Evolutionary conservation across 2,888 invertebrate species (phyloP), one percentile per base, ranked within the genome.

Genomic region (Melipona beecheii): DNA sequence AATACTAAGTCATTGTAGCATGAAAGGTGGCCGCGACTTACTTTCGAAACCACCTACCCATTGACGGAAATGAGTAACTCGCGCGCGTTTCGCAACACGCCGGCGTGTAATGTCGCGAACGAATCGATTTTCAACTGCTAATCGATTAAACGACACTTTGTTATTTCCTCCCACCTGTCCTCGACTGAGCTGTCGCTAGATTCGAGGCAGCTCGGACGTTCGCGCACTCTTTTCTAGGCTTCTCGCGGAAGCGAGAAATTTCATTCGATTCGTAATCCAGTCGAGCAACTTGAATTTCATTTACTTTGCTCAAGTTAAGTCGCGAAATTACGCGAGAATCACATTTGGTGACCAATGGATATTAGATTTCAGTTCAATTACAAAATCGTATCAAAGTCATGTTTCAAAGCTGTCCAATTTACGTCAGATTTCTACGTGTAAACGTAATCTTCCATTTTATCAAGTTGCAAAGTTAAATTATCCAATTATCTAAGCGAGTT

Each of bases 21-120:
- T 78, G 84, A 84, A 84, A 84, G 74, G 84, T 62, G 78, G 78
- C 71, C 74, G 75, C 75, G 84, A 83, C 83, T 84, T 84, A 84
- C 84, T 84, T 84, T 84, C 84, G 71, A 84, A 84, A 84, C 84
- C 84, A 78, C 84, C 84, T 84, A 83, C 84, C 71, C 75, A 75
- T 83, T 84, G 78, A 84, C 84, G 78, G 84, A 83, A 84, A 84
- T 78, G 84, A 75, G 70, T 68, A 83, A 84, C 83, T 65, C 76
- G 82, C 49, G 82, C 56, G 78, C 1, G 9, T 84, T 78, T 84
- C 84, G 49, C 74, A 73, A 83, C 50, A 19, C 24, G 4, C 27
- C 62, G 54, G 64, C 17, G 54, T 72, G 49, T 72, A 56, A 43
- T 65, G 60, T 49, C 54, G 21, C 68, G 60, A 62, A 62, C 31